A percentile compares a stretch with the other conserved stretches of the same genome.
Evolutionary conservation across 2,797 vertebrate species (phyloP).

Genomic region (Hipposideros larvatus): DNA sequence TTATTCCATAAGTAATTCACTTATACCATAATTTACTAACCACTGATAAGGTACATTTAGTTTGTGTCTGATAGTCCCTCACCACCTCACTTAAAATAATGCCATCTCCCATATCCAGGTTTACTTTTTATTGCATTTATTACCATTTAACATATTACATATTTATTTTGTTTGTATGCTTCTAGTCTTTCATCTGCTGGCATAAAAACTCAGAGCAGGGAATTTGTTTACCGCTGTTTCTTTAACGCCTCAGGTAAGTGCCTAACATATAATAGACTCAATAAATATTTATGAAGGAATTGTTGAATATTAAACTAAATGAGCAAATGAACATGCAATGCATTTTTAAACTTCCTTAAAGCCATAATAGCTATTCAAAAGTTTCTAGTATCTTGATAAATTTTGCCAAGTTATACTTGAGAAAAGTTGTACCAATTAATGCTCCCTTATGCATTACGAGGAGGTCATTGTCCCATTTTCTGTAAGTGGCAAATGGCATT

Average conservation of each 20-base stretch:
- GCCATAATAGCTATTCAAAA: neutral
- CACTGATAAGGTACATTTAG: conserved; percentile 9
- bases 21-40: conserved; percentile 14
- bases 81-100: conserved; percentile 36
- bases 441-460: neutral
- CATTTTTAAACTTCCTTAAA: conserved; percentile 44
- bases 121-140: conserved; percentile 1
- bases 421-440: conserved; percentile 20
- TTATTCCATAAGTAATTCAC: conserved; percentile 16
- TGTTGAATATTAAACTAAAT: conserved; percentile 46
- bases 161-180: neutral
- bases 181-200: neutral
- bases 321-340: conserved; percentile 40
- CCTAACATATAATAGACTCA: conserved; percentile 1
- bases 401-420: neutral
- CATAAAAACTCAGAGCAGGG: conserved; percentile 22
- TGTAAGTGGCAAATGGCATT: neutral
- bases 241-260: conserved; percentile 39
- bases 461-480: neutral
- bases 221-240: conserved; percentile 27
- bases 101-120: neutral
- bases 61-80: conserved; percentile 23
- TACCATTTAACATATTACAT: neutral
- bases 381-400: conserved; percentile 25
- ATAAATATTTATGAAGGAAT: conserved; percentile 36